Conservation (phyloP, 2,113 vertebrate species). For the Cochlearius cochlearius region DNA sequence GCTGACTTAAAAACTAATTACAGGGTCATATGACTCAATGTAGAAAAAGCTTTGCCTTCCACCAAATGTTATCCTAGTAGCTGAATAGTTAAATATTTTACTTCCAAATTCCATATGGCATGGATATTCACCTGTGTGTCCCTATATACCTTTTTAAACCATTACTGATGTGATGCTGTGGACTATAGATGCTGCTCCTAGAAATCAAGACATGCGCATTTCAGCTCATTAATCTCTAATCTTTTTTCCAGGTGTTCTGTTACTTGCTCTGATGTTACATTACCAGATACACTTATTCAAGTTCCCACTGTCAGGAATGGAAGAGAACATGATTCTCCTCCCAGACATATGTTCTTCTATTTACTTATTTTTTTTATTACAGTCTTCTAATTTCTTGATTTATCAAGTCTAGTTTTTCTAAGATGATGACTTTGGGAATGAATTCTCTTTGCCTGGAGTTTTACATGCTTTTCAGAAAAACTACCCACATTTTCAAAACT, state of each 20-base stretch:
- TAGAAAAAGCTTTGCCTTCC: background rate
- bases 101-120: background rate
- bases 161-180: background rate
- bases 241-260: background rate
- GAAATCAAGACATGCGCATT: background rate
- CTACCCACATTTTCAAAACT: background rate
- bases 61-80: background rate
- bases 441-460: background rate
- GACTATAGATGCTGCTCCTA: background rate
- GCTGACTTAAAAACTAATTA: background rate
- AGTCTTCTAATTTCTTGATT: background rate
- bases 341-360: background rate
- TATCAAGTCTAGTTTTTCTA: background rate
- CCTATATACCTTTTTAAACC: background rate
- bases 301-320: background rate
- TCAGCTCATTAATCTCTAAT: background rate
- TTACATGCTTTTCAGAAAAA: background rate
- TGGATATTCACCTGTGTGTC: background rate
- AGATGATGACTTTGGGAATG: background rate
- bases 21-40: background rate
- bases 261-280: background rate
- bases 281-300: background rate
- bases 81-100: background rate
- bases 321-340: background rate
- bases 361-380: background rate